These are phyloP conservation scores for Aphaenogaster ashmeadi DNA, from an alignment of 1,140 invertebrate species.

Conservation along the genomic window DNA sequence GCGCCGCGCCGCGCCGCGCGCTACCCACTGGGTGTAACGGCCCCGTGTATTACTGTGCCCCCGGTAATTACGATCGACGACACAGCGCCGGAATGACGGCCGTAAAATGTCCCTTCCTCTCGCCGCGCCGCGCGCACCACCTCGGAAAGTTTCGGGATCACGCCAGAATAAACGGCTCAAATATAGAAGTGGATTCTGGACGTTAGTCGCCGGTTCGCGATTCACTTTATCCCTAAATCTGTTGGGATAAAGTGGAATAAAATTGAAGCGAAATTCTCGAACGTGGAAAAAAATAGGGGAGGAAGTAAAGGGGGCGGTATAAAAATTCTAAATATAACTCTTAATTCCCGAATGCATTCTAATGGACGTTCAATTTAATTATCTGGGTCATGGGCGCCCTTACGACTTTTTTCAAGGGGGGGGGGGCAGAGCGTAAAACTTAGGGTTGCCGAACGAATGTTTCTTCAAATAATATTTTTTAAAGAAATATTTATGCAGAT, in stretches of 20 bases:
- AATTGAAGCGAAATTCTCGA: background rate
- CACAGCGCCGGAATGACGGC: conserved; percentile 16
- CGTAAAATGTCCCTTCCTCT: conserved; percentile 36
- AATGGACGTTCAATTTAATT: background rate
- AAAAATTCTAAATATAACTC: background rate
- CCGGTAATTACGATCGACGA: conserved; percentile 56
- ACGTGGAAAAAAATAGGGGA: background rate
- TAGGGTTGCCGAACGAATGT: no score
- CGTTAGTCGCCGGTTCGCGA: background rate
- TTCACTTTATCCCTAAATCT: background rate
- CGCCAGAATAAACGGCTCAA: background rate
- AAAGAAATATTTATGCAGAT: no score
- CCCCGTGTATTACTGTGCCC: conserved; percentile 50
- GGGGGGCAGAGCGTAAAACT: no score
- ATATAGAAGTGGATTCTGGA: background rate
- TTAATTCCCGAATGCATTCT: conserved; percentile 5
- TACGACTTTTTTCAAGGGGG: no score
- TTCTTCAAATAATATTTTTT: no score
- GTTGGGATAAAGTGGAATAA: no score
- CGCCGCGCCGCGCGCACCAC: background rate
- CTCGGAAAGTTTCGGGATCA: background rate
- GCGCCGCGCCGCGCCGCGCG: background rate
- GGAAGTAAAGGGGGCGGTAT: no score
- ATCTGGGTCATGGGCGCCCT: background rate
- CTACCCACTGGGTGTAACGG: conserved; percentile 47